These are phyloP conservation scores for Sipha maydis DNA, from an alignment of 2,888 invertebrate genomes.

Conservation along the genomic window DNA sequence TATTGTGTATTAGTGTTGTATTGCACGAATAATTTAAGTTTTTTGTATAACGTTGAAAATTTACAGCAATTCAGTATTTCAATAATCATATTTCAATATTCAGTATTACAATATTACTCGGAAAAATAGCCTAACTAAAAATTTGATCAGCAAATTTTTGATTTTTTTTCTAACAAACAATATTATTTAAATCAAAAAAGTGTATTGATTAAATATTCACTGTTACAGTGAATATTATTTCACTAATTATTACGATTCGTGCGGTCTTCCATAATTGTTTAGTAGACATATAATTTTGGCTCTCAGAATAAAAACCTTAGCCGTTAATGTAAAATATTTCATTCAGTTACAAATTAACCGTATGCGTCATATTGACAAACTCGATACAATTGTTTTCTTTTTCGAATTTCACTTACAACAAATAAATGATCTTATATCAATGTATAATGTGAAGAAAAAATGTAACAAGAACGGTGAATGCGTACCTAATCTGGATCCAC, in stretches of 20 bases:
- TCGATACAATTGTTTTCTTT: too few species aligned
- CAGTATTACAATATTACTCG: too few species aligned
- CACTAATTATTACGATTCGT: not conserved
- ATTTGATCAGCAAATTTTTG: not conserved
- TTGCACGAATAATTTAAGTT: too few species aligned
- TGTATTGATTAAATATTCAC: not conserved
- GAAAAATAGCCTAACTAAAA: not conserved
- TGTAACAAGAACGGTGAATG: not conserved
- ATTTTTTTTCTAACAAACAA: not conserved
- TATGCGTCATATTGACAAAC: not conserved
- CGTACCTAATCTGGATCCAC: not conserved
- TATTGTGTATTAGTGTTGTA: too few species aligned
- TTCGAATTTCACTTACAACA: not conserved
- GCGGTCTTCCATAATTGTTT: not conserved
- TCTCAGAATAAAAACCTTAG: not conserved
- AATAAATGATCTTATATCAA: not conserved
- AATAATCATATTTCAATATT: too few species aligned
- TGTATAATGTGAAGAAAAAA: not conserved
- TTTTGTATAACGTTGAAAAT: too few species aligned
- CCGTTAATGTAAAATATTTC: not conserved
- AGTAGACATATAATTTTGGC: not conserved
- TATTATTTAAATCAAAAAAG: not conserved
- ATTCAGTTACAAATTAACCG: not conserved
- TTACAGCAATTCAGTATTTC: too few species aligned
- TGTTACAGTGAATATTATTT: not conserved